These are phyloP conservation scores for Torymus texanus DNA, from an alignment of 2,888 invertebrate genomes.

Conservation along the genomic window DNA sequence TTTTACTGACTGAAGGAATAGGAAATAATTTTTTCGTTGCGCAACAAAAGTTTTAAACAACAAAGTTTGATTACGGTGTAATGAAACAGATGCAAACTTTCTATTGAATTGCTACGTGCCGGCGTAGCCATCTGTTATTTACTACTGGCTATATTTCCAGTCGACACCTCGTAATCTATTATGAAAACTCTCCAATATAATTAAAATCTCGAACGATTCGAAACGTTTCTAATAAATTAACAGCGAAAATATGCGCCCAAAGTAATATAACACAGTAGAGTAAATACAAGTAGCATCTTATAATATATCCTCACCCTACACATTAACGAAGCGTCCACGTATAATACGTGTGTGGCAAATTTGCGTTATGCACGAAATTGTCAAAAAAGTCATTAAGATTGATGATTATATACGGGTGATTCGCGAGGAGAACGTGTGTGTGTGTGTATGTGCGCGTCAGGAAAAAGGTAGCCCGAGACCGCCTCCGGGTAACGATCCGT, in stretches of 20 bases:
- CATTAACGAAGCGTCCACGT: conserved; percentile 23
- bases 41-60: conserved; percentile 40
- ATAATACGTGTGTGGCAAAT: not conserved
- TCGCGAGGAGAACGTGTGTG: not conserved
- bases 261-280: too few relatives aligned
- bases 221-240: not conserved
- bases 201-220: conserved; percentile 1
- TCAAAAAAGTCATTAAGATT: conserved; percentile 47
- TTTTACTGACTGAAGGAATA: conserved; percentile 4
- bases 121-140: conserved; percentile 17
- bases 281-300: not conserved
- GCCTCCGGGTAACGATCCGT: conserved; percentile 66
- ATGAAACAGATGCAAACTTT: conserved; percentile 44
- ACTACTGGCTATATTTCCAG: not conserved
- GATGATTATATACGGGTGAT: conserved; percentile 33
- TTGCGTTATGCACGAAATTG: conserved; percentile 21
- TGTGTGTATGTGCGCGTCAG: not conserved
- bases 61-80: conserved; percentile 36
- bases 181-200: not conserved
- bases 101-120: conserved; percentile 39
- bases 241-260: not conserved
- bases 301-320: not conserved
- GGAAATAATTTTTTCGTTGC: conserved; percentile 32
- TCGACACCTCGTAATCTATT: not conserved
- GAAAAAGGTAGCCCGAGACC: conserved; percentile 48